Evolutionary conservation across 2,888 invertebrate species (phyloP).

Genomic region (Tipula vernalis): DNA sequence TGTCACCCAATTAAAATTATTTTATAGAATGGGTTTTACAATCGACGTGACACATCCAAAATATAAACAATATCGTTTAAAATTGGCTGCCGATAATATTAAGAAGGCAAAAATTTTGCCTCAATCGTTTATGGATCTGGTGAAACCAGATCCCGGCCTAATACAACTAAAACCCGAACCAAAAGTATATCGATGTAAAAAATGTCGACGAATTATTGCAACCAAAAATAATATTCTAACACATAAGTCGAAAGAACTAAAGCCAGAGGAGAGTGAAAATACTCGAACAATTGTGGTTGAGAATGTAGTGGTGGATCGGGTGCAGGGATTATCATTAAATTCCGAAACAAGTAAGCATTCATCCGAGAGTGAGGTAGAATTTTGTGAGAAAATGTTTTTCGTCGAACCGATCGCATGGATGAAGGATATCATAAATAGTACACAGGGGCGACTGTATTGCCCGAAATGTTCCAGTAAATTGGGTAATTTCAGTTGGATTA

Average conservation of each 20-base stretch:
- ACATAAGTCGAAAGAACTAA: slow-evolving; percentile 37
- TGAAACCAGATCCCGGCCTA: slow-evolving; percentile 68
- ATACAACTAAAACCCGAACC: slow-evolving; percentile 66
- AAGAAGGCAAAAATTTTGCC: slow-evolving; percentile 75
- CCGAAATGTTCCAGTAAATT: slow-evolving; percentile 75
- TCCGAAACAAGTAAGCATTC: slow-evolving; percentile 11
- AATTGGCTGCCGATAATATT: slow-evolving; percentile 68
- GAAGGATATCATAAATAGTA: slow-evolving; percentile 52
- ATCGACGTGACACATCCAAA: slow-evolving; percentile 56
- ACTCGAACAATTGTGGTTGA: slow-evolving; percentile 11
- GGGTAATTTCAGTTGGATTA: slow-evolving; percentile 84
- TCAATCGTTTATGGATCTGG: slow-evolving; percentile 59
- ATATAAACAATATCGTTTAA: slow-evolving; percentile 62
- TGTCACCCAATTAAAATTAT: slow-evolving; percentile 62
- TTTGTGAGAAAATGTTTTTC: slow-evolving; percentile 67
- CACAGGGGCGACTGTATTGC: slow-evolving; percentile 74
- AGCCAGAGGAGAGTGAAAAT: slow-evolving; percentile 7
- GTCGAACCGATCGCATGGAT: slow-evolving; percentile 88
- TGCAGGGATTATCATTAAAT: slow-evolving; percentile 6
- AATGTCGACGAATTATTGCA: slow-evolving; percentile 72
- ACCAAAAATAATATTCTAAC: slow-evolving; percentile 64
- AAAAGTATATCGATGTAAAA: slow-evolving; percentile 69
- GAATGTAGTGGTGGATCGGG: slow-evolving; percentile 16
- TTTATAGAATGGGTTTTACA: slow-evolving; percentile 61
- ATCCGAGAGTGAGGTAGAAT: slow-evolving; percentile 23